Base-by-base conservation (phyloP, 2,888 invertebrate species). In the Acleris sparsana region DNA sequence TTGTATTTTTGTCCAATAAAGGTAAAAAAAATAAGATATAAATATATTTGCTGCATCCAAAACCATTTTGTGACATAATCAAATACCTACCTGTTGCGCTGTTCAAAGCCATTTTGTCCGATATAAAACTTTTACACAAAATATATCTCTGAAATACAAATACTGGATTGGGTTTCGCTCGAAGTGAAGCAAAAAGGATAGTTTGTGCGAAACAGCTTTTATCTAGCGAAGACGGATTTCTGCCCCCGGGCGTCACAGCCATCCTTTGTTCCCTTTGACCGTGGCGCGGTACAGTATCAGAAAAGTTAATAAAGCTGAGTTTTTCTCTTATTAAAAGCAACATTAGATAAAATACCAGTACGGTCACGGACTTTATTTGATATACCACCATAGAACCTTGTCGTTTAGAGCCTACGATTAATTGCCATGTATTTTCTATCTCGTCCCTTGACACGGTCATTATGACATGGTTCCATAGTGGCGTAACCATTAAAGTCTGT, bases 171-270 rank as follows among this genome's bases (percentile, higher is more conserved):
- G 48, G 48, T 63, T 46, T 13, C 25, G 22, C 48, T 48, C 48
- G 22, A 18, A 64, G 49, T 70, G 73, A 72, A 72, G 75, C 72
- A 78, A 78, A 79, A 79, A 76, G 75, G 77, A 78, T 79, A 78
- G 80, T 81, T 79, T 70, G 70, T 71, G 71, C 75, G 73, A 80
- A 82, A 78, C 73, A 70, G 78, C 72, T 79, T 85, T 84, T 85
- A 84, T 85, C 82, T 78, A 78, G 73, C 53, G 72, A 73, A 78
- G 78, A 81, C 77, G 80, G 75, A 81, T 64, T 68, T 60, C 56
- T 57, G 5, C 53, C 64, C 68, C n/a, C 49, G 43, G 63, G 63
- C 63, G 44, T n/a, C 48, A 16, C 49, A 20, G 18, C 20, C 58
- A 49, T 63, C 63, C 56, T 63, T 56, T 68, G 53, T 62, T 60